These are phyloP conservation scores for Diachasma alloeum DNA, from an alignment of 1,140 invertebrate genomes.

Conservation along the genomic window DNA sequence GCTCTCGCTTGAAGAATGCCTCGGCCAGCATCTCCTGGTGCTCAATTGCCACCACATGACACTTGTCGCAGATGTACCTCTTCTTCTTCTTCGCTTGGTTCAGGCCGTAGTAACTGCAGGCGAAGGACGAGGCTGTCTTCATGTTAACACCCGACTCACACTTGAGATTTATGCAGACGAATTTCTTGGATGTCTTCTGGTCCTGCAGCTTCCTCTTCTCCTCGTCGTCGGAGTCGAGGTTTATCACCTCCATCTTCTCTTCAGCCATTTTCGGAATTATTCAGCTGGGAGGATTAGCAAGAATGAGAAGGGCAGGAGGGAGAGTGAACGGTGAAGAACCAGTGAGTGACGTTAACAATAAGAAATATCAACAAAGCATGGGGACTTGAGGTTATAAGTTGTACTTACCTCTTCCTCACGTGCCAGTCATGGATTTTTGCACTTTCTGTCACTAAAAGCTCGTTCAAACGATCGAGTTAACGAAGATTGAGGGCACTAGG, in stretches of 20 bases:
- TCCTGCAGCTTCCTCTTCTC: slow-evolving; percentile 22
- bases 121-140: slow-evolving; percentile 63
- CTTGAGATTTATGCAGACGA: slow-evolving; percentile 65
- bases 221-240: slow-evolving; percentile 59
- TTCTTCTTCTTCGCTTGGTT: slow-evolving; percentile 59
- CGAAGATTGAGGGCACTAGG: too few species aligned
- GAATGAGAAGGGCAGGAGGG: background rate
- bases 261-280: slow-evolving; percentile 20
- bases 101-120: slow-evolving; percentile 64
- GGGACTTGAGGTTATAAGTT: too few species aligned
- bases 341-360: too few species aligned
- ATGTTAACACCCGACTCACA: slow-evolving; percentile 64
- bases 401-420: too few species aligned
- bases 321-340: too few species aligned
- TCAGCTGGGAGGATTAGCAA: background rate
- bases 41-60: slow-evolving; percentile 58
- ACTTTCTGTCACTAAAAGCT: too few species aligned
- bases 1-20: slow-evolving; percentile 52
- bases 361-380: too few species aligned
- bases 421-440: too few species aligned
- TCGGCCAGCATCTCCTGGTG: slow-evolving; percentile 61
- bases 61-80: slow-evolving; percentile 63
- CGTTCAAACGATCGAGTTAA: too few species aligned
- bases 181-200: slow-evolving; percentile 40
- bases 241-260: slow-evolving; percentile 49